Conservation (phyloP, 2,888 invertebrate species). For the Sylvicola fuscatus region DNA sequence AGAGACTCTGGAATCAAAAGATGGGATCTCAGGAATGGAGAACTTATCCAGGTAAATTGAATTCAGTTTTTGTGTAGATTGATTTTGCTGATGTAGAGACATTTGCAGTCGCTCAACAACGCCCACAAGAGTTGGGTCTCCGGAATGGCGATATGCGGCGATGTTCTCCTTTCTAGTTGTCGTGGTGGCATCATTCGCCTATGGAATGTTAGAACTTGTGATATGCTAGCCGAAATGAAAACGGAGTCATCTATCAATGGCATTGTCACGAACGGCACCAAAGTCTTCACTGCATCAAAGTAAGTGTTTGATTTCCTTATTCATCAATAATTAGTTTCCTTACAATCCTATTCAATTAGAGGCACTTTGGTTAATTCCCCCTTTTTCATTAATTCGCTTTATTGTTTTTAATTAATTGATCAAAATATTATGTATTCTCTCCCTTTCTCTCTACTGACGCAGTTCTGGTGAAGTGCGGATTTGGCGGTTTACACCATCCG, state of each 20-base stretch:
- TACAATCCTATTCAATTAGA: background rate
- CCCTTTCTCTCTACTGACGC: slow-evolving; percentile 1
- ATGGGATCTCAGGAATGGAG: slow-evolving; percentile 40
- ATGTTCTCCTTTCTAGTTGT: slow-evolving; percentile 49
- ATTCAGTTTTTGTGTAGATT: background rate
- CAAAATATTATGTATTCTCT: slow-evolving; percentile 1
- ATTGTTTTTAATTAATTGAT: background rate
- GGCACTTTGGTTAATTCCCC: no score
- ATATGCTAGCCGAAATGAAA: slow-evolving; percentile 40
- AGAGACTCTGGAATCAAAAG: slow-evolving; percentile 72
- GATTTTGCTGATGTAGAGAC: background rate
- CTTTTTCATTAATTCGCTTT: slow-evolving; percentile 2
- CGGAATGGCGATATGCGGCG: slow-evolving; percentile 37
- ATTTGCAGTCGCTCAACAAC: slow-evolving; percentile 43
- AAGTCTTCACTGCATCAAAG: slow-evolving; percentile 69
- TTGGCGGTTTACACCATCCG: slow-evolving; percentile 15
- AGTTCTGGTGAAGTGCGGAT: slow-evolving; percentile 16
- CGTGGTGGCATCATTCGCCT: slow-evolving; percentile 55
- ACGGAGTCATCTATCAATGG: slow-evolving; percentile 50
- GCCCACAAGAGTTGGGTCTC: slow-evolving; percentile 80
- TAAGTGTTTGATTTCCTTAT: slow-evolving; percentile 26
- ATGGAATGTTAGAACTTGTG: slow-evolving; percentile 50
- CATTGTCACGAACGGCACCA: slow-evolving; percentile 38
- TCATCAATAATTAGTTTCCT: no score
- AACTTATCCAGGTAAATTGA: slow-evolving; percentile 15